phyloP scores from a whole-genome alignment of 2,797 vertebrate species.

The Salarias fasciatus region DNA sequence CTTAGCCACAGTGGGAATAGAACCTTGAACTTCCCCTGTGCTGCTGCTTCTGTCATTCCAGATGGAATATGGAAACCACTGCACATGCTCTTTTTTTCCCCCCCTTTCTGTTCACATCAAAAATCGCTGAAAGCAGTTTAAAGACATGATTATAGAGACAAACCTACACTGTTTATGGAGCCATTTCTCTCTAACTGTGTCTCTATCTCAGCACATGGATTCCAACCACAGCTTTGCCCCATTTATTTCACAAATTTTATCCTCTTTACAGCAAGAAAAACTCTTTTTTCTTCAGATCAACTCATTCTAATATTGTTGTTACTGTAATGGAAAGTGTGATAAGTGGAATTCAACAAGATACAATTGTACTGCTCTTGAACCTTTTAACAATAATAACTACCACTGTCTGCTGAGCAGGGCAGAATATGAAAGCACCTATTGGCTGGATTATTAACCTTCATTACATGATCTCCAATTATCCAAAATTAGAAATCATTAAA shows the following conservation, averaged over 20 bases:
- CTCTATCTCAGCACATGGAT: too few relatives aligned
- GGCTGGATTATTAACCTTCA: slow-evolving; percentile 1
- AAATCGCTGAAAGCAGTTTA: slow-evolving; percentile 27
- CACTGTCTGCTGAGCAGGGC: background rate
- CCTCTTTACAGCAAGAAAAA: background rate
- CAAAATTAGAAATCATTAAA: background rate
- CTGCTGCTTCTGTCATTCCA: background rate
- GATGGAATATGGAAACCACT: background rate
- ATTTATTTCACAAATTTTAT: background rate
- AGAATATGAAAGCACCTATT: slow-evolving; percentile 6
- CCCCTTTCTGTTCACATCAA: slow-evolving; percentile 14
- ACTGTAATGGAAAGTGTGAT: background rate
- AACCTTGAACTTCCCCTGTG: slow-evolving; percentile 17
- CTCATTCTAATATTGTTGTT: slow-evolving; percentile 1
- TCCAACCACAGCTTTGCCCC: too few relatives aligned
- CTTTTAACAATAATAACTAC: slow-evolving; percentile 3
- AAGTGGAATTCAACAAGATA: background rate
- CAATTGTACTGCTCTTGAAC: slow-evolving; percentile 2
- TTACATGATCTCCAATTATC: background rate
- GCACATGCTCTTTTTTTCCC: background rate
- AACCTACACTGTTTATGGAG: too few relatives aligned
- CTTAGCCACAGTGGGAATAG: background rate
- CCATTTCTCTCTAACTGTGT: too few relatives aligned
- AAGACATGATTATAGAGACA: slow-evolving; percentile 27
- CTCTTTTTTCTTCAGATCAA: background rate